Evolutionary conservation across 1,140 invertebrate species (phyloP).

Genomic region (Nephotettix cincticeps): DNA sequence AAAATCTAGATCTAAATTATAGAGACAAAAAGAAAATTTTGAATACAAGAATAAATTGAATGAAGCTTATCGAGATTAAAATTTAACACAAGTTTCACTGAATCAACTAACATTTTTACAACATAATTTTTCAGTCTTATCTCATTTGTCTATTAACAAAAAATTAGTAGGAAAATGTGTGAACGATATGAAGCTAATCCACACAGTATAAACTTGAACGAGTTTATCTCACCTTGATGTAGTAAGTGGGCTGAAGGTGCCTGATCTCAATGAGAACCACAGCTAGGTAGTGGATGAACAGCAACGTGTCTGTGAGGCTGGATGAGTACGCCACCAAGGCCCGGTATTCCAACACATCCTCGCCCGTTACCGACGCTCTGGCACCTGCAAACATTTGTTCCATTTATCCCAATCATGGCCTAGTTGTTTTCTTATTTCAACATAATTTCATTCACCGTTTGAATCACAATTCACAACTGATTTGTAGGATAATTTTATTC

Average conservation of each 20-base stretch:
- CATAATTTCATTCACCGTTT: background rate
- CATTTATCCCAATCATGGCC: no score
- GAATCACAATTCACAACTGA: background rate
- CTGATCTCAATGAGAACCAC: conserved; percentile 90
- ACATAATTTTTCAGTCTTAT: no score
- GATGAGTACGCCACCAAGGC: conserved; percentile 87
- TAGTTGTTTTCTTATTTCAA: background rate
- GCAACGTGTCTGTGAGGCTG: conserved; percentile 85
- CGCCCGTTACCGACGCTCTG: conserved; percentile 71
- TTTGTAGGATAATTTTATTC: background rate
- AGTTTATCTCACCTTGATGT: conserved; percentile 83
- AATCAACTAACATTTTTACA: no score
- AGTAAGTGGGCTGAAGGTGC: conserved; percentile 86
- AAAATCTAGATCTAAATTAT: no score
- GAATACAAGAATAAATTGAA: no score
- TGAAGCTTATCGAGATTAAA: no score
- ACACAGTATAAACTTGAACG: no score
- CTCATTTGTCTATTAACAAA: no score
- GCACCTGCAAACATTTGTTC: conserved; percentile 65
- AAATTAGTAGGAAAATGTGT: no score
- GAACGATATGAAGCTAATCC: no score
- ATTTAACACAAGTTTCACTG: no score
- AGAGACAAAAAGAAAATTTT: no score
- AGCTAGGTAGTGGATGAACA: conserved; percentile 94
- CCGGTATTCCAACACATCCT: conserved; percentile 77